A percentile compares a stretch with the other conserved stretches of the same genome.
Evolutionary conservation across 2,888 invertebrate genomes (phyloP).

Genomic region (Orthosia gracilis): DNA sequence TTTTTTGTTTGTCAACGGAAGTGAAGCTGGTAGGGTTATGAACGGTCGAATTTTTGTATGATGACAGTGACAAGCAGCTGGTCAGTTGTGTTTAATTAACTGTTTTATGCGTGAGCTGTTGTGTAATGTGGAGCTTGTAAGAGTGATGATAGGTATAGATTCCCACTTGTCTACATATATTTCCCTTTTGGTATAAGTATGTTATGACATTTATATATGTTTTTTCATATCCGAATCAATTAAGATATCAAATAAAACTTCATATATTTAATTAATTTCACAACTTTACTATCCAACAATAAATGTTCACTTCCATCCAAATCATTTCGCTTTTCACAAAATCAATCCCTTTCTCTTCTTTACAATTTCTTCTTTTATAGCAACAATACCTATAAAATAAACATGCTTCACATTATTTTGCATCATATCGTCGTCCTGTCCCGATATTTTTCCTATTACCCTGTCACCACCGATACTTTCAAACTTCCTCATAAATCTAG

Average conservation of each 20-base stretch:
- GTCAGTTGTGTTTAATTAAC: conserved; percentile 7
- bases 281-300: too few species aligned
- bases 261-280: too few species aligned
- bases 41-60: conserved; percentile 28
- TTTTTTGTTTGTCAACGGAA: conserved; percentile 40
- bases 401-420: too few species aligned
- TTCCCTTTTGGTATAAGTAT: too few species aligned
- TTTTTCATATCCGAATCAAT: too few species aligned
- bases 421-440: not conserved
- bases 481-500: conserved; percentile 40
- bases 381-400: not conserved
- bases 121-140: not conserved
- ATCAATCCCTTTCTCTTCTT: not conserved
- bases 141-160: not conserved
- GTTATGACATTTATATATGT: too few species aligned
- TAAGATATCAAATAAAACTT: too few species aligned
- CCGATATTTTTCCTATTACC: conserved; percentile 20
- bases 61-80: conserved; percentile 40
- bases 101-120: not conserved
- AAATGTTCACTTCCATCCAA: too few species aligned
- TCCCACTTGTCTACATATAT: not conserved
- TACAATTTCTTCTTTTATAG: not conserved
- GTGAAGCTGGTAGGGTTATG: conserved; percentile 25
- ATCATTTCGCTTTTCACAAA: not conserved
- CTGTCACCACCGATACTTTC: not conserved